Evolutionary conservation across 2,888 invertebrate genomes (phyloP), one percentile per base, ranked within the genome.

Genomic region (Quadroppia sp.): DNA sequence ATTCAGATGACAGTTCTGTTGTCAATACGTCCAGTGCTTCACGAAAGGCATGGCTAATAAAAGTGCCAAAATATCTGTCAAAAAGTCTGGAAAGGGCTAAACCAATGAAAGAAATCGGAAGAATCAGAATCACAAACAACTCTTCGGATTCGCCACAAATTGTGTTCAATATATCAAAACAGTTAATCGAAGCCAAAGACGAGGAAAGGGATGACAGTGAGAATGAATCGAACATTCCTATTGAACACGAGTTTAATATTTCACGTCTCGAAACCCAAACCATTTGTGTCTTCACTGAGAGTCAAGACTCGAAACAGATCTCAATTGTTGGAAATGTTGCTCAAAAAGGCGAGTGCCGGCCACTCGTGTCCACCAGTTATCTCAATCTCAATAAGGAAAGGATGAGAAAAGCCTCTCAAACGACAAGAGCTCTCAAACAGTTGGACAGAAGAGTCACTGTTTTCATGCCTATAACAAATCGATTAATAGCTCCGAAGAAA

Each of bases 21-120:
- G 53, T 53, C 13, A 23, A 53, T 23, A 23, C 25, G n/a, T 53
- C 53, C 23, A 4, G 4, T 20, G 23, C 25, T 4, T 20, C 23
- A 13, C 53, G 53, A 53, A 7, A 7, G 20, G 53, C 23, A 2
- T 53, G 53, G 53, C n/a, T 53, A 53, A n/a, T 53, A 3, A 53
- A 53, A 53, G 53, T 53, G 3, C 53, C 53, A 7, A 53, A 53
- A 53, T 53, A 53, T 53, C 23, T 53, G 23, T 9, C 9, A 3
- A 53, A 53, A 53, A 20, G 53, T 23, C 23, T 53, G n/a, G 20
- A 53, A n/a, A 53, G 25, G 1, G 20, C 25, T 2, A 9, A 53
- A 53, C 53, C 53, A 9, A 7, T 53, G 53, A 20, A 53, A 53
- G 53, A 53, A 23, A 53, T 53, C 53, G 53, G 53, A 53, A 53